Percentiles rank a stretch among this genome's conserved stretches.
These are phyloP conservation scores for Girardinichthys multiradiatus DNA, from an alignment of 2,113 vertebrate species.

Conservation along the genomic window DNA sequence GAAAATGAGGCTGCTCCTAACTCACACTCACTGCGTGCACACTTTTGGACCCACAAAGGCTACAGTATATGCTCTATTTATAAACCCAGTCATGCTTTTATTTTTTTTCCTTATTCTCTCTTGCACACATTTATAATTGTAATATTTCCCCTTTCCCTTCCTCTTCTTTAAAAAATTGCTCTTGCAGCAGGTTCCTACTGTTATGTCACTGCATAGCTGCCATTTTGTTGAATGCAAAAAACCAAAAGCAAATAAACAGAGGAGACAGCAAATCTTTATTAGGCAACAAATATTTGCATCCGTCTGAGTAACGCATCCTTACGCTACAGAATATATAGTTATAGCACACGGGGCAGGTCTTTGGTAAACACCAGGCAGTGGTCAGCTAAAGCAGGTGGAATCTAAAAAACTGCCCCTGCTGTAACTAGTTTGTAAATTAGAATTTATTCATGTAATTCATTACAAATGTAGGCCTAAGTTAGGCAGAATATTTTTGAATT, in stretches of 20 bases:
- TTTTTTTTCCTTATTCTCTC: conserved; percentile 55
- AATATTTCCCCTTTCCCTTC: conserved; percentile 40
- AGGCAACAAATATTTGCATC: background rate
- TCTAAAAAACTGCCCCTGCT: background rate
- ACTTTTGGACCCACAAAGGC: conserved; percentile 44
- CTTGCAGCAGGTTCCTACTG: conserved; percentile 22
- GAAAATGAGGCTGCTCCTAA: conserved; percentile 75
- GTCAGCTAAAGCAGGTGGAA: background rate
- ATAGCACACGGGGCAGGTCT: background rate
- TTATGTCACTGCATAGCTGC: conserved; percentile 19
- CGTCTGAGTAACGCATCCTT: background rate
- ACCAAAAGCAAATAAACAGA: conserved; percentile 5
- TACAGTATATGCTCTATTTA: conserved; percentile 72
- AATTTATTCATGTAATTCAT: background rate
- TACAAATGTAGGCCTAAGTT: background rate
- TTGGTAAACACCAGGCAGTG: background rate
- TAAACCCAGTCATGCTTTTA: conserved; percentile 57
- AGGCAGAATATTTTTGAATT: no score
- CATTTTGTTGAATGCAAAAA: conserved; percentile 35
- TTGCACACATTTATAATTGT: conserved; percentile 42
- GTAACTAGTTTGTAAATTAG: background rate
- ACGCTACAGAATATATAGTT: background rate
- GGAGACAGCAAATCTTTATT: no score
- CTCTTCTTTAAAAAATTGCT: conserved; percentile 36
- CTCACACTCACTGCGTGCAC: conserved; percentile 31